Conservation (phyloP, 2,888 invertebrate genomes). For the Lasioglossum oenotherae region DNA sequence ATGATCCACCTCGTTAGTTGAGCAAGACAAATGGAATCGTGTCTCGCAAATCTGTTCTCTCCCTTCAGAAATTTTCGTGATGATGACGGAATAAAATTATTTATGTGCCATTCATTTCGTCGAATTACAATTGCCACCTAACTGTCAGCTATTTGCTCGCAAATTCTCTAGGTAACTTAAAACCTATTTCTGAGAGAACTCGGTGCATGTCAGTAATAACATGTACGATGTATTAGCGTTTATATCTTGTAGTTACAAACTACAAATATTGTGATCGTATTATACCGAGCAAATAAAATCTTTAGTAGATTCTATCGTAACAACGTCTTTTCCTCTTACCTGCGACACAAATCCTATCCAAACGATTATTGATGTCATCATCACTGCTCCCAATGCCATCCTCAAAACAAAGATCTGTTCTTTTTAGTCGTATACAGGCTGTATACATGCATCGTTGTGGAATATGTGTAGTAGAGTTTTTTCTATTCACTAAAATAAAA, state of each 20-base stretch:
- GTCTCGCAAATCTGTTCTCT: constrained; percentile 30
- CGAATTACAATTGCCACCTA: constrained; percentile 74
- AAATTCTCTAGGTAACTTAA: constrained; percentile 44
- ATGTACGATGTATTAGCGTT: constrained; percentile 74
- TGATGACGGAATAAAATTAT: constrained; percentile 74
- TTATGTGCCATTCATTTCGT: constrained; percentile 82
- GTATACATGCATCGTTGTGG: too few relatives aligned
- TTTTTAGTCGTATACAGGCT: too few relatives aligned
- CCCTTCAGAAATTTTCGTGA: constrained; percentile 50
- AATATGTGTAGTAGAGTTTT: too few relatives aligned
- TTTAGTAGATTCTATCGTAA: constrained; percentile 58
- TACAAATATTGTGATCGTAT: constrained; percentile 77
- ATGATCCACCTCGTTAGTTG: constrained; percentile 21
- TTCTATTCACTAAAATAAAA: too few relatives aligned
- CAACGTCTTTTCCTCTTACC: neutral
- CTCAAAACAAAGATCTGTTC: too few relatives aligned
- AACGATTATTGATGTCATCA: constrained; percentile 6
- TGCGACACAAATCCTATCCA: neutral
- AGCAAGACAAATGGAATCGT: constrained; percentile 15
- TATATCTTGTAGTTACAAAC: constrained; percentile 75
- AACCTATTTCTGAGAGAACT: constrained; percentile 37
- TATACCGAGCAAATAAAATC: constrained; percentile 77
- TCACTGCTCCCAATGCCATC: neutral
- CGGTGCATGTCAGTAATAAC: constrained; percentile 58
- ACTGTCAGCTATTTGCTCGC: constrained; percentile 54